Evolutionary conservation across 2,797 vertebrate genomes (phyloP), one percentile per base, ranked within the genome.

Genomic region (Stomatorhinus walkeri): DNA sequence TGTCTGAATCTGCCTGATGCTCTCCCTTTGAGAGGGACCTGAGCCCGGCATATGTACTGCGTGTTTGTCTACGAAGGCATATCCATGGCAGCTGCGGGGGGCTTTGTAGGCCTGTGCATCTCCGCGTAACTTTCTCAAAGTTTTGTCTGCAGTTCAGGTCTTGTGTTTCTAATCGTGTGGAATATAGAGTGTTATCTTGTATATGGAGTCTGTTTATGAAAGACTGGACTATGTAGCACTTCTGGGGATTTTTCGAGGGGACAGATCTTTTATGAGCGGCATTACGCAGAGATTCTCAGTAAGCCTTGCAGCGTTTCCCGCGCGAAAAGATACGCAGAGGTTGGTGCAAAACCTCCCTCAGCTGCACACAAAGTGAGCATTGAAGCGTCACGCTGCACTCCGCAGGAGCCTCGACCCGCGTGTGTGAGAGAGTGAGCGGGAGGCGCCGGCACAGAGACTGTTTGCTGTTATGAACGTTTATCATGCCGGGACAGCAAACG

Each of bases 331-430:
- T 14, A 19, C 64, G 4, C 81, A 22, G 54, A 52, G 9, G 16
- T 22, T 64, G 56, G 54, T 46, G 86, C 36, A 22, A 36, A 46
- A 19, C 10, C 19, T 61, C 36, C 56, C 54, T 87, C 40, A n/a
- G 56, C 1, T 22, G 16, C 54, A 46, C 56, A 64, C 56, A 64
- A 61, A 64, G 54, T 87, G 86, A 46, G 86, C 86, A 87, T 24
- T 87, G 54, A 87, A 87, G 54, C 86, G 36, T 64, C 86, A 61
- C 86, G 56, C 40, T 46, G 36, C 56, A 40, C 86, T 16, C 54
- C 40, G 22, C 1, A 22, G 56, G 56, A 87, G 28, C 54, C 40
- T 61, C 52, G 3, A 22, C 36, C 24, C 52, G 85, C 36, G 85
- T 46, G 85, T 22, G 85, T 22, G 32, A 0, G 85, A 9, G 28